Evolutionary conservation across 2,888 invertebrate species (phyloP).

Genomic region (Tromatobia lineatoria): DNA sequence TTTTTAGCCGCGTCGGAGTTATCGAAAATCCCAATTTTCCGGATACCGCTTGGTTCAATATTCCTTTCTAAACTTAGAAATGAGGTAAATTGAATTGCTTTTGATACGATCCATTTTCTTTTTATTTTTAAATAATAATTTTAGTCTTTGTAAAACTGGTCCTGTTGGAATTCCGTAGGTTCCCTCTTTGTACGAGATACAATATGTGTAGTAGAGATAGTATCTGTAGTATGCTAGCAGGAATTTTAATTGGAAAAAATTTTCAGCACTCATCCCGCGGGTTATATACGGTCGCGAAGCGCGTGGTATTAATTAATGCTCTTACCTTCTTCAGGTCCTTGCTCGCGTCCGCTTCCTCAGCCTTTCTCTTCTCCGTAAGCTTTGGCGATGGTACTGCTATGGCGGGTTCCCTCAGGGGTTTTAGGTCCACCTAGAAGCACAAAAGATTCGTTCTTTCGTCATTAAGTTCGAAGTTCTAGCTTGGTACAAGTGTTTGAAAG

Average conservation of each 20-base stretch:
- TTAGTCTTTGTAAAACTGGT: neutral
- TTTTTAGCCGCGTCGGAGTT: neutral
- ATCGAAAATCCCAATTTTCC: neutral
- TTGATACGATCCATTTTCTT: neutral
- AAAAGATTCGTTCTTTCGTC: constrained; percentile 42
- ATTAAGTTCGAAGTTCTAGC: constrained; percentile 52
- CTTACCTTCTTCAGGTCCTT: constrained; percentile 95
- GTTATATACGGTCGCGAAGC: constrained; percentile 6
- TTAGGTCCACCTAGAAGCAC: constrained; percentile 83
- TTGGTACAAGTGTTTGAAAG: neutral
- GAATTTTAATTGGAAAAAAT: constrained; percentile 33
- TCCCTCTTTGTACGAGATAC: neutral
- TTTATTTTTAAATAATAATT: neutral
- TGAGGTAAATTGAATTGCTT: neutral
- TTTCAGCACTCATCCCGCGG: neutral
- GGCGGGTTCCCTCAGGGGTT: constrained; percentile 82
- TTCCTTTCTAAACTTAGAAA: neutral
- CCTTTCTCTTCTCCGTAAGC: constrained; percentile 92
- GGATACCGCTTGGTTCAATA: neutral
- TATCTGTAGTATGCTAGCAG: neutral
- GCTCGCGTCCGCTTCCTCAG: constrained; percentile 92
- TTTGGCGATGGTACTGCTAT: constrained; percentile 82
- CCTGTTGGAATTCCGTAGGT: neutral
- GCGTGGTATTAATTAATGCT: constrained; percentile 31
- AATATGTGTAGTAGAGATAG: neutral